Evolutionary conservation across 2,113 vertebrate species (phyloP).

Genomic region (Poeciliopsis prolifica): DNA sequence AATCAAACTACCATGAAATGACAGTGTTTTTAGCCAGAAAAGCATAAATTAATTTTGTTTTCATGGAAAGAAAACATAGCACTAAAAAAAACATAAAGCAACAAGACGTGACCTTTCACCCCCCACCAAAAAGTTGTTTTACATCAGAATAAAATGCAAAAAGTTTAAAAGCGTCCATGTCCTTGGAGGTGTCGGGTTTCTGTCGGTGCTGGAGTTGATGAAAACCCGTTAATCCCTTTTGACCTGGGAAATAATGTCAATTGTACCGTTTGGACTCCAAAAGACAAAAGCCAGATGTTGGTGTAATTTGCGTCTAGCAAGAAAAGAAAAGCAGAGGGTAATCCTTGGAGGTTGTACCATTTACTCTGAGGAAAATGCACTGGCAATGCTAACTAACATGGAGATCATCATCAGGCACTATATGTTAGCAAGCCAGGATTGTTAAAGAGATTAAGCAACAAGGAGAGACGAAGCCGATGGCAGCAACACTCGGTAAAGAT

Average conservation of each 20-base stretch:
- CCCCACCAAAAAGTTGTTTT: neutral
- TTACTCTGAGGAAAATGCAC: neutral
- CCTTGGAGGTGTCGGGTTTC: neutral
- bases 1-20: too few species aligned
- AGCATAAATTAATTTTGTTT: too few species aligned
- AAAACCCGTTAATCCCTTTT: slow-evolving; percentile 1
- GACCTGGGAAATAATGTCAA: slow-evolving; percentile 8
- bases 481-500: neutral
- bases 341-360: neutral
- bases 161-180: neutral
- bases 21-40: too few species aligned
- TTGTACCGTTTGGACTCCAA: slow-evolving; percentile 4
- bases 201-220: neutral
- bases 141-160: neutral
- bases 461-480: neutral
- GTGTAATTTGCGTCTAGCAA: neutral
- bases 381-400: slow-evolving; percentile 2
- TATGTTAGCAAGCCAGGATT: neutral
- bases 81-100: too few species aligned
- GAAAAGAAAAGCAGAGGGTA: neutral
- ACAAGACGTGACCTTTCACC: neutral
- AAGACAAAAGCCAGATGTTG: slow-evolving; percentile 24
- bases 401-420: neutral
- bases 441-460: neutral
- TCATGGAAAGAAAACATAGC: neutral